phyloP scores from a whole-genome alignment of 2,888 invertebrate species.

The Lasioglossum villosulum region DNA sequence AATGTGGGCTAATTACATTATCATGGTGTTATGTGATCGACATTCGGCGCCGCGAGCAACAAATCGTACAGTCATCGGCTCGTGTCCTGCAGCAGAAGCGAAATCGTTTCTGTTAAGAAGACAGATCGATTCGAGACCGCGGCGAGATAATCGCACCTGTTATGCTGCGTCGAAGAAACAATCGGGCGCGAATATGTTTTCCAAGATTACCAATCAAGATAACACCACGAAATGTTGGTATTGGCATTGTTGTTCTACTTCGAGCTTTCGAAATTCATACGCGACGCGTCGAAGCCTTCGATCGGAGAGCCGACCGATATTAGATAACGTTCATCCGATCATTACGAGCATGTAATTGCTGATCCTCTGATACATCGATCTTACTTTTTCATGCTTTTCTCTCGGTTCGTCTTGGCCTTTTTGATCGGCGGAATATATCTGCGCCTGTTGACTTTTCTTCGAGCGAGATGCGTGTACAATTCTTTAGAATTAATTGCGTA shows the following conservation, averaged over 20 bases:
- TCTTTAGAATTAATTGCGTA: too few species aligned
- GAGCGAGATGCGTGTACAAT: not conserved
- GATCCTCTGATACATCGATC: slow-evolving; percentile 65
- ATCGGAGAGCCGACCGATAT: slow-evolving; percentile 50
- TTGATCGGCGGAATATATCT: not conserved
- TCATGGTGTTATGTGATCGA: slow-evolving; percentile 55
- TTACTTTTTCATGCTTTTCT: slow-evolving; percentile 31
- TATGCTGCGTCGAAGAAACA: slow-evolving; percentile 49
- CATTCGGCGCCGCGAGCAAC: slow-evolving; percentile 47
- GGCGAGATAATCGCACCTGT: slow-evolving; percentile 56
- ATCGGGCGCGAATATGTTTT: slow-evolving; percentile 50
- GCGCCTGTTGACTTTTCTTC: not conserved
- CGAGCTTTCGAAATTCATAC: slow-evolving; percentile 47
- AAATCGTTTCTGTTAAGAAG: slow-evolving; percentile 44
- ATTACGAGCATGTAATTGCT: slow-evolving; percentile 71
- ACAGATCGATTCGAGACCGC: slow-evolving; percentile 45
- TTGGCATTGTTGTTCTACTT: slow-evolving; percentile 38
- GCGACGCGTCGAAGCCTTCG: slow-evolving; percentile 39
- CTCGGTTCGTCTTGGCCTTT: slow-evolving; percentile 2
- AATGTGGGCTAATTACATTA: slow-evolving; percentile 64
- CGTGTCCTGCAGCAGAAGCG: slow-evolving; percentile 52
- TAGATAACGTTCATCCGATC: slow-evolving; percentile 64
- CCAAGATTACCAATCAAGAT: slow-evolving; percentile 59
- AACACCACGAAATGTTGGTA: slow-evolving; percentile 26
- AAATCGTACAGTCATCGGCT: slow-evolving; percentile 60